Base-by-base conservation (phyloP, 2,113 vertebrate genomes). In the Chionomys nivalis region DNA sequence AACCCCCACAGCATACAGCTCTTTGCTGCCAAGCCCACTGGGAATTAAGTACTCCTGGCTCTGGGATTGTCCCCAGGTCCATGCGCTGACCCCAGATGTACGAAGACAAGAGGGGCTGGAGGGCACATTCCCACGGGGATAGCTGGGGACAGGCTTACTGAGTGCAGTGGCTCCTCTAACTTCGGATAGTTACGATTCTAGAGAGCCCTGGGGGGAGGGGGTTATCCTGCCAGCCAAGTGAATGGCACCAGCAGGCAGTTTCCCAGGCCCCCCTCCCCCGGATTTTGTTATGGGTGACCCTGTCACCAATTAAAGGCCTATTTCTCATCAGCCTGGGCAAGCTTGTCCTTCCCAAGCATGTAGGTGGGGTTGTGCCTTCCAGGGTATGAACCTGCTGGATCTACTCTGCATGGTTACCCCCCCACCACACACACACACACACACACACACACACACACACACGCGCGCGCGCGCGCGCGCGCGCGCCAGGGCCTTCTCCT, bases 81-180 rank as follows among this genome's bases (percentile, higher is more conserved):
- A 33, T 58, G 77, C 39, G 7, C 42, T 36, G 89, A 86, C 44
- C 81, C 61, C 47, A 73, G 90, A 70, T 4, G 3, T 65, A 70
- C 21, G 76, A 19, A 16, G 91, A 47, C 70, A 52, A 89, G 89
- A 65, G 82, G 77, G 58, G 28, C 39, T 16, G 0, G 21, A 61
- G 79, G 93, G 52, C 65, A 96, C 63, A 85, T 93, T 82, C 90
- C 93, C 92, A 61, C 44, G 19, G 0, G 24, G 87, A 81, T 17
- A 68, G 83, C 58, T n/a, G 49, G 76, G 17, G 0, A 55, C 79
- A 75, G 65, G 16, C 92, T 94, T 61, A 52, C 78, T 79, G 90
- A 83, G 39, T 55, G 78, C 82, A 91, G 87, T 16, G 78, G 89
- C 95, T 82, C 70, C 68, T 26, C 77, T 87, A 70, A 97, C 61